These are phyloP conservation scores for Dryobota labecula DNA, from an alignment of 2,888 invertebrate genomes.

Conservation along the genomic window DNA sequence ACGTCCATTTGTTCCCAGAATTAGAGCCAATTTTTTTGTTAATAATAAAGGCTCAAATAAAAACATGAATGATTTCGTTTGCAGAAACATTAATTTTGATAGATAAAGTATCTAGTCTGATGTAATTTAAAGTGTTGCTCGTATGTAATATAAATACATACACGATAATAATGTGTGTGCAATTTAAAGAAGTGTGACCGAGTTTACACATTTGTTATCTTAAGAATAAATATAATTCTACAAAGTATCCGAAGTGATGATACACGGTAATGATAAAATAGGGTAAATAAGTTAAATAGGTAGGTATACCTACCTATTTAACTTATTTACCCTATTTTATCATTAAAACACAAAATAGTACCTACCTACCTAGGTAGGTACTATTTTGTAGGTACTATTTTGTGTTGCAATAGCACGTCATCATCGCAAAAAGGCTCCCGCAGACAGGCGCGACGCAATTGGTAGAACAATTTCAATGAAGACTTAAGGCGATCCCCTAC, in stretches of 20 bases:
- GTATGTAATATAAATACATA: not conserved
- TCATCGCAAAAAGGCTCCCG: not conserved
- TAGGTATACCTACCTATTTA: too few relatives aligned
- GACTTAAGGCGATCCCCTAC: too few relatives aligned
- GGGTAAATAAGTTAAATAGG: conserved; percentile 1
- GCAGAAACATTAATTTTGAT: not conserved
- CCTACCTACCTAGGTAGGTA: too few relatives aligned
- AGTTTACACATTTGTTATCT: conserved; percentile 46
- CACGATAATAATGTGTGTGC: conserved; percentile 11
- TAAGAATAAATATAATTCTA: conserved; percentile 9
- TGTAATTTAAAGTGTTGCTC: conserved; percentile 21
- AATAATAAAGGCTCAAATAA: not conserved
- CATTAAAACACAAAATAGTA: too few relatives aligned
- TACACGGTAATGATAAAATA: conserved; percentile 3
- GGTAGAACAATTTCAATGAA: too few relatives aligned
- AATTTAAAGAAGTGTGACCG: conserved; percentile 41
- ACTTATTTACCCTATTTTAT: too few relatives aligned
- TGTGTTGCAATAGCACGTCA: not conserved
- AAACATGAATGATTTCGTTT: not conserved
- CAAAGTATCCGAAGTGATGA: conserved; percentile 1
- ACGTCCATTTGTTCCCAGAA: not conserved
- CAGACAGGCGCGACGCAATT: too few relatives aligned
- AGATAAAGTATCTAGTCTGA: conserved; percentile 4
- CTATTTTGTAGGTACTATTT: not conserved
- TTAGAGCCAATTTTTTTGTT: not conserved